phyloP scores from a whole-genome alignment of 1,140 invertebrate genomes.

The Steinernema khuongi region DNA sequence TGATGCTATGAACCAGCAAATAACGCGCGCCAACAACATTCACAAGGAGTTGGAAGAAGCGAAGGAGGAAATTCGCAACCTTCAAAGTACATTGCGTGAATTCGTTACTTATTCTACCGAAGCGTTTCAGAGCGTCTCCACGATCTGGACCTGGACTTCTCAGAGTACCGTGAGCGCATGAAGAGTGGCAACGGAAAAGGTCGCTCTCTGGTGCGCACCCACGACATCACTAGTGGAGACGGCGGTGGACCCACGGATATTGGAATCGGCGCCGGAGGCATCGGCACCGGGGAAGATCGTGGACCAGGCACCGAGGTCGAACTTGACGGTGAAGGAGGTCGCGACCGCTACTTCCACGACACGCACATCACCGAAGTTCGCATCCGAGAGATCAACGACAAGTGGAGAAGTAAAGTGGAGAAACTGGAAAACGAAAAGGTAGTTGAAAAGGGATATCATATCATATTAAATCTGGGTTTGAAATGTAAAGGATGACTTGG shows the following conservation, averaged over 20 bases:
- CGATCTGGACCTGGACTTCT: slow-evolving; percentile 52
- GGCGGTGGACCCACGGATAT: slow-evolving; percentile 21
- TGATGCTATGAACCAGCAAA: slow-evolving; percentile 47
- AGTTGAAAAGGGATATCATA: slow-evolving; percentile 5
- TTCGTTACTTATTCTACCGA: neutral
- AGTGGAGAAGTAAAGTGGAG: slow-evolving; percentile 54
- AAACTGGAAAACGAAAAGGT: slow-evolving; percentile 57
- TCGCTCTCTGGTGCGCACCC: neutral
- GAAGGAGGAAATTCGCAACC: slow-evolving; percentile 42
- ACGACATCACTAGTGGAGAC: neutral
- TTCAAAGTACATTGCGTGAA: slow-evolving; percentile 41
- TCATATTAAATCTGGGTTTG: neutral
- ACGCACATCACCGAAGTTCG: slow-evolving; percentile 51
- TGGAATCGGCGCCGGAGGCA: neutral
- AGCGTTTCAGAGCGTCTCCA: neutral
- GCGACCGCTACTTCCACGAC: slow-evolving; percentile 43
- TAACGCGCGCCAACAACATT: slow-evolving; percentile 44
- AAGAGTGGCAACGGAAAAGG: slow-evolving; percentile 8
- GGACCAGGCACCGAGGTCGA: slow-evolving; percentile 25
- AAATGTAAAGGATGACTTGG: slow-evolving; percentile 49
- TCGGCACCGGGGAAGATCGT: neutral
- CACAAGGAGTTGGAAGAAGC: slow-evolving; percentile 50
- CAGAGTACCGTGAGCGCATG: slow-evolving; percentile 38
- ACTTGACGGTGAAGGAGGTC: slow-evolving; percentile 29
- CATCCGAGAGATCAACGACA: slow-evolving; percentile 57